Evolutionary conservation across 1,140 invertebrate species (phyloP).

Genomic region (Trichogramma pretiosum): DNA sequence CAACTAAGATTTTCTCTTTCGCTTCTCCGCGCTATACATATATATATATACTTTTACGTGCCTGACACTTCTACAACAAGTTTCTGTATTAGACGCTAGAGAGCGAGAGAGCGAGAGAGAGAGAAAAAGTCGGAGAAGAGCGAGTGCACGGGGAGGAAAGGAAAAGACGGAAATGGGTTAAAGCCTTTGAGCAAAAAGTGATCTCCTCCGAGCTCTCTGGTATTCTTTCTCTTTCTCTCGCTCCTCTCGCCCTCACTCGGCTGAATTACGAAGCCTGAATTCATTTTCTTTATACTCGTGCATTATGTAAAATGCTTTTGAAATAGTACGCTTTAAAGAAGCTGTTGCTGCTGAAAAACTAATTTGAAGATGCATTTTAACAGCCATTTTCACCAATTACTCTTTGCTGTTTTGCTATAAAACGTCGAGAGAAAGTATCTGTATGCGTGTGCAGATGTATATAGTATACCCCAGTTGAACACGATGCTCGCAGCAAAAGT

Average conservation of each 20-base stretch:
- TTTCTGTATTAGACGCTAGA: no score
- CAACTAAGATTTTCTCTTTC: no score
- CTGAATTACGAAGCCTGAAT: constrained; percentile 1
- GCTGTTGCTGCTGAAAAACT: neutral
- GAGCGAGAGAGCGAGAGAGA: no score
- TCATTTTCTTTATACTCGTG: constrained; percentile 7
- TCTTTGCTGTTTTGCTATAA: neutral
- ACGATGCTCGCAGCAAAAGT: no score
- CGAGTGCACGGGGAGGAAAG: neutral
- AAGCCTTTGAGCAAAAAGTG: constrained; percentile 1
- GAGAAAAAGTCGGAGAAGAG: no score
- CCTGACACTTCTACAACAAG: no score
- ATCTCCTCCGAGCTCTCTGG: neutral
- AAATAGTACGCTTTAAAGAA: neutral
- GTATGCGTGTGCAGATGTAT: no score
- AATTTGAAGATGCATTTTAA: constrained; percentile 6
- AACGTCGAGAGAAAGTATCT: no score
- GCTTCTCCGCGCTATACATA: no score
- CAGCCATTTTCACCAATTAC: neutral
- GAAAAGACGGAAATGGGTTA: no score
- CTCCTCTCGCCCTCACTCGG: neutral
- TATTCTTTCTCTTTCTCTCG: neutral
- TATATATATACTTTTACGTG: no score
- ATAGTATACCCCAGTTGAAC: no score
- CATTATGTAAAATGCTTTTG: constrained; percentile 7